Evolutionary conservation across 2,113 vertebrate species (phyloP).

Genomic region (Boulengeromyrus knoepffleri): DNA sequence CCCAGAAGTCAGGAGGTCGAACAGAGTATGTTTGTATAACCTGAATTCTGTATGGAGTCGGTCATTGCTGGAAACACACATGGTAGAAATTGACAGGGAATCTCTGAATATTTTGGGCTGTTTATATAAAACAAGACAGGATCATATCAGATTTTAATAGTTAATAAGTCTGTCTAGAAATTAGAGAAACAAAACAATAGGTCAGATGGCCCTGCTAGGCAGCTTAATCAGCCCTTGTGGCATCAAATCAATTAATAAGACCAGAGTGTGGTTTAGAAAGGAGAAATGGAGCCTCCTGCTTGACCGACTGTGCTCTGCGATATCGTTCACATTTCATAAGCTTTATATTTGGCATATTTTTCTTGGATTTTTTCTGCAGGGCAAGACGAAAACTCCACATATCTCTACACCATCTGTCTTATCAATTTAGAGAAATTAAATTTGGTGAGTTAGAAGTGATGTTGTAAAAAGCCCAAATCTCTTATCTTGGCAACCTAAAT

Average conservation of each 20-base stretch:
- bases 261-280: neutral
- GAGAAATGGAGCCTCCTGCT: neutral
- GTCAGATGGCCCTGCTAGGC: neutral
- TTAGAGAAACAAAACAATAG: neutral
- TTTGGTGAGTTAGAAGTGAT: neutral
- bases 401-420: slow-evolving; percentile 1
- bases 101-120: neutral
- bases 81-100: neutral
- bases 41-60: neutral
- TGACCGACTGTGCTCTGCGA: neutral
- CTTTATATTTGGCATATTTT: neutral
- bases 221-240: neutral
- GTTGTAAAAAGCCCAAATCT: neutral
- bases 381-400: neutral
- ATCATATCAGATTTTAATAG: neutral
- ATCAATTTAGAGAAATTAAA: neutral
- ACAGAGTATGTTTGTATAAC: neutral
- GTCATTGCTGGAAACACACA: neutral
- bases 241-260: neutral
- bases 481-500: neutral
- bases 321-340: neutral
- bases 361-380: neutral
- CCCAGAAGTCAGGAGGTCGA: neutral
- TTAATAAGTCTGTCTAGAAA: neutral
- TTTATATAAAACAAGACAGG: neutral